Evolutionary conservation across 1,140 invertebrate species (phyloP), one percentile per base, ranked within the genome.

Genomic region (Neomicropteryx cornuta): DNA sequence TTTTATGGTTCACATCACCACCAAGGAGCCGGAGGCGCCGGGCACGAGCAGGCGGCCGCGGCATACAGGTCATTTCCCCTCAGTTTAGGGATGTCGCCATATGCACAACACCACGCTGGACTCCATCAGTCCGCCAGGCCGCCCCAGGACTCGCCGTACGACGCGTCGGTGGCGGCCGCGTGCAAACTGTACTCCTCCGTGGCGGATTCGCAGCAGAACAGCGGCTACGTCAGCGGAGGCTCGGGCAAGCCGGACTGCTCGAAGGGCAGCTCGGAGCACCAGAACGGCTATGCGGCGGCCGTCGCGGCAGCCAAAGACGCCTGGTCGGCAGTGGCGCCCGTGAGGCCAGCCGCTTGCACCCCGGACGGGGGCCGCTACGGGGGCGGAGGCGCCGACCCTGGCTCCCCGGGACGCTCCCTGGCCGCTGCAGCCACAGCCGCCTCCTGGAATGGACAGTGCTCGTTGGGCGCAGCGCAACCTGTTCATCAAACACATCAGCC

Each of bases 1-100:
- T 92, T 92, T 73, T 92, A 92, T 69, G 87, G 87, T 41, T 77
- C 83, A 49, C 87, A 88, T 63, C 83, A 85, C 50, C 79, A 83
- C 54, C 71, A 77, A 43, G 69, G 73, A 32, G 72, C 75, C 29
- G 72, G 77, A 13, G 77, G 77, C 24, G 73, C 77, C 5, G 77
- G 77, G 45, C 81, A 84, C 50, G 68, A 79, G 62, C 71, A 77
- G 46, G 73, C 76, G 28, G 72, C 74, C 34, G 77, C 79, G 29
- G 75, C 80, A 52, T 87, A 91, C 65, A 73, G 87, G 49, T 77
- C 77, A 19, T 84, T 83, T 49, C 87, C 87, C 5, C 66, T 92
- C 35, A 85, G 86, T 24, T 65, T 92, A 42, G 86, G 81, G 39
- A 85, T 86, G 79, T 79, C 80, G 18, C 80, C 86, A 8, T 90